phyloP scores from a whole-genome alignment of 2,113 vertebrate species.

The Sorex araneus region DNA sequence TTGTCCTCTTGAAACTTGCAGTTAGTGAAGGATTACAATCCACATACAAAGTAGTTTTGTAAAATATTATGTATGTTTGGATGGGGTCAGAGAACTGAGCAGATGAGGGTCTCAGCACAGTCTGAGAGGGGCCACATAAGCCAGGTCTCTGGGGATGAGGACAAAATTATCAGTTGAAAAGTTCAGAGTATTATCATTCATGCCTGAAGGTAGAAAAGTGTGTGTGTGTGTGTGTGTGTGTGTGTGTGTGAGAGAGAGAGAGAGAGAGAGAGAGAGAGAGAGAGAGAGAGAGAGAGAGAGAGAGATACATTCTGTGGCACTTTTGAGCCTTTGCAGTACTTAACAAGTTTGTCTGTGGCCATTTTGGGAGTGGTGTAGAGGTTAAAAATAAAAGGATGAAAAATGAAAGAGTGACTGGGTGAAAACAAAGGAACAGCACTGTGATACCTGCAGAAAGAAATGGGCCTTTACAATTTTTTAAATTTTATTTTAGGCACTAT shows the following conservation, averaged over 20 bases:
- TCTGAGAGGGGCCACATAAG: not conserved
- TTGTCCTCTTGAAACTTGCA: constrained; percentile 7
- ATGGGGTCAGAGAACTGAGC: not conserved
- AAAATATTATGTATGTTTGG: not conserved
- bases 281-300: no score
- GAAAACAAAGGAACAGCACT: not conserved
- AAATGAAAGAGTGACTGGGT: not conserved
- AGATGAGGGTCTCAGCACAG: not conserved
- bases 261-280: no score
- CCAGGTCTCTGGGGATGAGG: not conserved
- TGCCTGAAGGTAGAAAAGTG: no score
- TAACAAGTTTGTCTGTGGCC: not conserved
- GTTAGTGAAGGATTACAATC: not conserved
- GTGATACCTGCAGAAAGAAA: no score
- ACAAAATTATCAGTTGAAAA: not conserved
- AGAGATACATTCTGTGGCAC: not conserved
- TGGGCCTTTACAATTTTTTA: no score
- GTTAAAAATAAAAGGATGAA: not conserved
- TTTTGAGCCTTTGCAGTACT: not conserved
- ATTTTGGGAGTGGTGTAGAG: not conserved
- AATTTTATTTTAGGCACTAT: no score
- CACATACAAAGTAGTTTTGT: not conserved
- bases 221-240: no score
- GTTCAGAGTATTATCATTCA: no score
- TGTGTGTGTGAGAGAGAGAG: no score